A percentile compares a stretch with the other conserved stretches of the same genome.
These are phyloP conservation scores for Cerceris rybyensis DNA, from an alignment of 2,888 invertebrate genomes.

Conservation along the genomic window DNA sequence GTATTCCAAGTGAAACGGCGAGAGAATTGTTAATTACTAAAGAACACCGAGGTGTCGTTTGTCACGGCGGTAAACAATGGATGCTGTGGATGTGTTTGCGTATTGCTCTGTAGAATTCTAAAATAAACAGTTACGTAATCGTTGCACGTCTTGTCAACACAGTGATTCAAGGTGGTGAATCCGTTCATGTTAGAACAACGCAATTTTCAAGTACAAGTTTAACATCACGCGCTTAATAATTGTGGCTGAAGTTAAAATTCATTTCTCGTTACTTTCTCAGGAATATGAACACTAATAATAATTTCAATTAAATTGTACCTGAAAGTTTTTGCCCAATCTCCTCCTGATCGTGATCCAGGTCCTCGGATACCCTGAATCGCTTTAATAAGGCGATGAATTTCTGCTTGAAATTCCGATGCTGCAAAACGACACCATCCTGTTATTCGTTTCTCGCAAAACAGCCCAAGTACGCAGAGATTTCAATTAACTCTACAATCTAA, in stretches of 20 bases:
- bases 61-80: no score
- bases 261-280: no score
- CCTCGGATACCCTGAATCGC: constrained; percentile 96
- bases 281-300: no score
- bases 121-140: no score
- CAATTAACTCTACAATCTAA: background rate
- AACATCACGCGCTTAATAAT: no score
- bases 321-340: constrained; percentile 83
- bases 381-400: constrained; percentile 97
- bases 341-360: constrained; percentile 86
- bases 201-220: no score
- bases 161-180: background rate
- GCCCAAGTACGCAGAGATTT: background rate
- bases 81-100: no score
- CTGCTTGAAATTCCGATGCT: constrained; percentile 98
- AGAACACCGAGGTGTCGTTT: no score
- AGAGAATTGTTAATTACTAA: no score
- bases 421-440: constrained; percentile 57
- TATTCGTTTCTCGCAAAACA: background rate
- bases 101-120: no score
- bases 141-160: background rate
- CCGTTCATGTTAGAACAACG: background rate
- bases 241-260: no score
- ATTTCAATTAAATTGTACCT: constrained; percentile 70
- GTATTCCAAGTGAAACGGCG: no score